Percentiles rank a stretch among this genome's conserved stretches.
Conservation (phyloP, 1,140 invertebrate species). For the Pemphigus obesinymphae region DNA sequence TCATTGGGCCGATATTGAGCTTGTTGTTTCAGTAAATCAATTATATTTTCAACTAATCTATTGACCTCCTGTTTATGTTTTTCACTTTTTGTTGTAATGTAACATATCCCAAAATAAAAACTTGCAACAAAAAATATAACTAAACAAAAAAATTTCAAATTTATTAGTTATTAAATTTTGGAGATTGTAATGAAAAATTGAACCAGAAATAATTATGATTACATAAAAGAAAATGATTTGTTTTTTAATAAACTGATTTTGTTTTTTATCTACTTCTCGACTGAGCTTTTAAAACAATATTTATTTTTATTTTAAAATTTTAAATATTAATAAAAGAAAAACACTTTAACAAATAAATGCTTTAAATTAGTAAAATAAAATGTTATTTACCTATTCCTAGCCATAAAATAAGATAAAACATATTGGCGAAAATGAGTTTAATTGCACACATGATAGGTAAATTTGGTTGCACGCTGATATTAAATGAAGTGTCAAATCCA, state of each 20-base stretch:
- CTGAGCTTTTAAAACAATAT: too few species aligned
- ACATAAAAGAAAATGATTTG: too few species aligned
- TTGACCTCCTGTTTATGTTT: slow-evolving; percentile 48
- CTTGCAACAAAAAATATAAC: neutral
- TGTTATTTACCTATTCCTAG: slow-evolving; percentile 21
- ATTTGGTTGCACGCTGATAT: slow-evolving; percentile 17
- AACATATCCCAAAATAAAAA: slow-evolving; percentile 32
- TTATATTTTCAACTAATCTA: slow-evolving; percentile 49
- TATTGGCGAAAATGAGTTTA: slow-evolving; percentile 30
- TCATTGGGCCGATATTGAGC: slow-evolving; percentile 45
- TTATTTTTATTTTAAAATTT: too few species aligned
- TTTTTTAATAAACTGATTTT: neutral
- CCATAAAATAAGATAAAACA: slow-evolving; percentile 34
- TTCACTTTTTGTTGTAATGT: slow-evolving; percentile 41
- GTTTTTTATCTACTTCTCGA: too few species aligned
- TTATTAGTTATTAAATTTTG: neutral
- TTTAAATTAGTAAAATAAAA: neutral
- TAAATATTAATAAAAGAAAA: neutral
- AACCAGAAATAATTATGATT: too few species aligned
- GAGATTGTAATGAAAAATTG: too few species aligned
- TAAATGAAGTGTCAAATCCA: slow-evolving; percentile 29
- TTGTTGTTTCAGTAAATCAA: slow-evolving; percentile 49
- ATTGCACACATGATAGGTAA: slow-evolving; percentile 2
- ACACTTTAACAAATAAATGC: neutral
- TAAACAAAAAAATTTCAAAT: neutral